Evolutionary conservation across 1,140 invertebrate genomes (phyloP).

Genomic region (Diploscapter pachys): DNA sequence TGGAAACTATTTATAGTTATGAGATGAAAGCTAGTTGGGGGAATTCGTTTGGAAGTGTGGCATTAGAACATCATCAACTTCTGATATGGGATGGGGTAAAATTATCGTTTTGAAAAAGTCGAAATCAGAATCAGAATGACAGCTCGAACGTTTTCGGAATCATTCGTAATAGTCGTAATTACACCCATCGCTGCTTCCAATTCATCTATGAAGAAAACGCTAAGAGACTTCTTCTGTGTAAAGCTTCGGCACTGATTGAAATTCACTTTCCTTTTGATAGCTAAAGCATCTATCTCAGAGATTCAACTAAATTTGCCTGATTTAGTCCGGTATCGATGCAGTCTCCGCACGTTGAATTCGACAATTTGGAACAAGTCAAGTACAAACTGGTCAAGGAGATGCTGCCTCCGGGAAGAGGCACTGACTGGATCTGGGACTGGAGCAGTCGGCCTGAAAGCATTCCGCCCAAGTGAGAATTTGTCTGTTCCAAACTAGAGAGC

Average conservation of each 20-base stretch:
- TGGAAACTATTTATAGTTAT: too few species aligned
- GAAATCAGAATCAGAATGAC: too few species aligned
- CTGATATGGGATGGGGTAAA: too few species aligned
- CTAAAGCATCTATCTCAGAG: neutral
- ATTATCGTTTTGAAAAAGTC: too few species aligned
- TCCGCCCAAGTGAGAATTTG: constrained; percentile 72
- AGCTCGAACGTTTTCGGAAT: too few species aligned
- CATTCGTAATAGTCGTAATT: neutral
- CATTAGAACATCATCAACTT: too few species aligned
- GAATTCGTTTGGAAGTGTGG: too few species aligned
- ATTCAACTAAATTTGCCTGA: neutral
- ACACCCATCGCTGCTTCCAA: neutral
- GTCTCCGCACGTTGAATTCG: constrained; percentile 58
- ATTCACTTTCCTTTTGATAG: neutral
- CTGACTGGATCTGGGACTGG: constrained; percentile 86
- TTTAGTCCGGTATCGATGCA: constrained; percentile 56
- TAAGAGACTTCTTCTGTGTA: neutral
- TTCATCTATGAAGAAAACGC: neutral
- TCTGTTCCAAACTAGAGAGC: constrained; percentile 32
- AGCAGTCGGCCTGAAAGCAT: constrained; percentile 79
- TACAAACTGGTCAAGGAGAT: constrained; percentile 55
- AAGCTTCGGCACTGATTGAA: neutral
- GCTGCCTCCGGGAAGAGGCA: constrained; percentile 61
- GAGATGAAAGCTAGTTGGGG: too few species aligned
- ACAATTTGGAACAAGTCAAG: constrained; percentile 58